Percentiles rank a stretch among this genome's conserved stretches.
These are phyloP conservation scores for Enteromius argenteus DNA, from an alignment of 2,797 vertebrate species.

Conservation along the genomic window DNA sequence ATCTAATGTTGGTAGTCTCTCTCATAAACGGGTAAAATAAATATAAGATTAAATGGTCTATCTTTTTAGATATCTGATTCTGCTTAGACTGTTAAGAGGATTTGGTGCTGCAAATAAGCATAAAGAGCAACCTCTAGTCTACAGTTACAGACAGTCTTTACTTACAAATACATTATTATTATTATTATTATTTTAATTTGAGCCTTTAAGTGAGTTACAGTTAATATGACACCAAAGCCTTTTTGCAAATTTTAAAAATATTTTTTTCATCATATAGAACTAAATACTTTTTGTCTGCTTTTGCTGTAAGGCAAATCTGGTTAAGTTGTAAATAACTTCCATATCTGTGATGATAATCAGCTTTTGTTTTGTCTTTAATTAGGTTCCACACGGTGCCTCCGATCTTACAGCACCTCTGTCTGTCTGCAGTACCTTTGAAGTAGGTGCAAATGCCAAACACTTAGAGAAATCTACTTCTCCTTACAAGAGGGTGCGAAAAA, in stretches of 20 bases:
- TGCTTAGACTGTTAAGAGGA: conserved; percentile 66
- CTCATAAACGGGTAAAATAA: conserved; percentile 32
- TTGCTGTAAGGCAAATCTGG: neutral
- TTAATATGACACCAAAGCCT: neutral
- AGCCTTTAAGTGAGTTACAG: neutral
- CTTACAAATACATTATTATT: neutral
- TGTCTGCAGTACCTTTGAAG: conserved; percentile 62
- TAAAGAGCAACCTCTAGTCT: conserved; percentile 48
- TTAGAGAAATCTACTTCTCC: conserved; percentile 68
- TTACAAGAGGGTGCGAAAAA: conserved; percentile 68
- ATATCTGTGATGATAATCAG: conserved; percentile 65
- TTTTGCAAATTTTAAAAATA: neutral
- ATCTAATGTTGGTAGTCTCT: neutral
- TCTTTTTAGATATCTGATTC: conserved; percentile 51
- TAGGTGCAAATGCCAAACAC: conserved; percentile 70
- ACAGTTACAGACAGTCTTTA: conserved; percentile 30
- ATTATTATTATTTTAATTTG: neutral
- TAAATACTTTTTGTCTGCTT: neutral
- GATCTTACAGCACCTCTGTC: conserved; percentile 53
- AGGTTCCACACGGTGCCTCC: conserved; percentile 65
- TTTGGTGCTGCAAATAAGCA: conserved; percentile 60
- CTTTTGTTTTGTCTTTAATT: conserved; percentile 71
- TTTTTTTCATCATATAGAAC: neutral
- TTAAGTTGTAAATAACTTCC: conserved; percentile 33
- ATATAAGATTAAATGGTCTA: conserved; percentile 55